Evolutionary conservation across 2,888 invertebrate species (phyloP).

Genomic region (Cerastis rubricosa): DNA sequence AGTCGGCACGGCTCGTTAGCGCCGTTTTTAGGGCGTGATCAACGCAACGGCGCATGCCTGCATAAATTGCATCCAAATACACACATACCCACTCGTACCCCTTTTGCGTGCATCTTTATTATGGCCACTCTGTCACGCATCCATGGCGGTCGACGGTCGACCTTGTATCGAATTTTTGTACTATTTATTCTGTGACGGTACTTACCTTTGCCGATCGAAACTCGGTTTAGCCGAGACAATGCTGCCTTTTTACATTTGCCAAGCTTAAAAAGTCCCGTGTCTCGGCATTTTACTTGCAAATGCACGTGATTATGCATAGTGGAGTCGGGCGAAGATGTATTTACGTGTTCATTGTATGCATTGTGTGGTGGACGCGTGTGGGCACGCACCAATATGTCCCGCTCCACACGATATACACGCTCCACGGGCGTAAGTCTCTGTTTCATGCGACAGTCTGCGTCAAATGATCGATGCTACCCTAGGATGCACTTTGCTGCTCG

Average conservation of each 20-base stretch:
- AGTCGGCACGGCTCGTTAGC: slow-evolving; percentile 83
- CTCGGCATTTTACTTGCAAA: slow-evolving; percentile 88
- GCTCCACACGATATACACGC: slow-evolving; percentile 57
- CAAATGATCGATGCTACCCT: slow-evolving; percentile 80
- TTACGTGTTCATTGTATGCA: slow-evolving; percentile 86
- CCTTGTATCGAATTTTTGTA: slow-evolving; percentile 82
- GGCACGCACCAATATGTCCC: slow-evolving; percentile 79
- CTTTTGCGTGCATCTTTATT: slow-evolving; percentile 67
- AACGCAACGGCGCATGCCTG: slow-evolving; percentile 87
- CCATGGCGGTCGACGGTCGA: slow-evolving; percentile 74
- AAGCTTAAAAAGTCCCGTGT: slow-evolving; percentile 86
- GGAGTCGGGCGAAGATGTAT: slow-evolving; percentile 84
- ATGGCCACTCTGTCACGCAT: slow-evolving; percentile 63
- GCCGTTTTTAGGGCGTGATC: slow-evolving; percentile 89
- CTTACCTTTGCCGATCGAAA: slow-evolving; percentile 66
- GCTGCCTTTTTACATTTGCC: slow-evolving; percentile 83
- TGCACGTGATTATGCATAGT: slow-evolving; percentile 87
- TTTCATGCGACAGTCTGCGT: slow-evolving; percentile 74
- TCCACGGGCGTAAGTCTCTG: slow-evolving; percentile 69
- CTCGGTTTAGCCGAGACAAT: slow-evolving; percentile 78
- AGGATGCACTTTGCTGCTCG: slow-evolving; percentile 73
- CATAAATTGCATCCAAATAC: slow-evolving; percentile 84
- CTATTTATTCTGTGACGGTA: slow-evolving; percentile 64
- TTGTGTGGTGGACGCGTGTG: slow-evolving; percentile 81
- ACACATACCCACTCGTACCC: slow-evolving; percentile 75